Evolutionary conservation across 2,797 vertebrate species (phyloP), one percentile per base, ranked within the genome.

Genomic region (Pseudochromis fuscus): DNA sequence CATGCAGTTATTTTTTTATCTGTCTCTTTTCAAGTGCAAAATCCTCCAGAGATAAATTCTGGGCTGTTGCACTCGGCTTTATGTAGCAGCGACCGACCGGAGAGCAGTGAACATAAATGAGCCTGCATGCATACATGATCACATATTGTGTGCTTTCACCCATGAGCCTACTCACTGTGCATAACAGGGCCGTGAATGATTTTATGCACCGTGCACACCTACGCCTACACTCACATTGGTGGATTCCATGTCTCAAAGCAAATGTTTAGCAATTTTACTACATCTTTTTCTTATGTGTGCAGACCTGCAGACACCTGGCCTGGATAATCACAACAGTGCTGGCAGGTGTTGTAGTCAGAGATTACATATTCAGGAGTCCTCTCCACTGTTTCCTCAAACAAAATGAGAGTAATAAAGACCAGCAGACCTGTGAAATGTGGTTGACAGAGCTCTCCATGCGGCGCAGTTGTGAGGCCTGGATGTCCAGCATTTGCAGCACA

Each of bases 371-470:
- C 9, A 19, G 5, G 40, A 44, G 18, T 28, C 9, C 21, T 37
- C 3, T 45, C 16, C n/a, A 7, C 7, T 30, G 24, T 1, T 63
- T 11, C 31, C 18, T 57, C 59, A 45, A 35, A 31, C 7, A 3
- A 49, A 60, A 46, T 3, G 13, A 21, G 23, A 49, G 28, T 27
- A 12, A 51, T 44, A 49, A 13, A 11, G 16, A 3, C 4, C 25
- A 21, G 2, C 35, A 91, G 82, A 98, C 97, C 95, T 98, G 97
- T 74, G 96, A 96, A 73, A 98, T 97, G 76, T 98, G 96, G 91
- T 98, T 97, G 93, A 98, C 95, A 35, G 96, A 96, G 77, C 96
- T 97, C 74, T 98, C 96, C 97, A 98, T 97, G 66, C 96, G 95
- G 7, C 96, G 95, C 4, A 98, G 95, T 51, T 98, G 96, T 1